Conservation (phyloP, 2,888 invertebrate species). For the Polydrusus pterygomalis region DNA sequence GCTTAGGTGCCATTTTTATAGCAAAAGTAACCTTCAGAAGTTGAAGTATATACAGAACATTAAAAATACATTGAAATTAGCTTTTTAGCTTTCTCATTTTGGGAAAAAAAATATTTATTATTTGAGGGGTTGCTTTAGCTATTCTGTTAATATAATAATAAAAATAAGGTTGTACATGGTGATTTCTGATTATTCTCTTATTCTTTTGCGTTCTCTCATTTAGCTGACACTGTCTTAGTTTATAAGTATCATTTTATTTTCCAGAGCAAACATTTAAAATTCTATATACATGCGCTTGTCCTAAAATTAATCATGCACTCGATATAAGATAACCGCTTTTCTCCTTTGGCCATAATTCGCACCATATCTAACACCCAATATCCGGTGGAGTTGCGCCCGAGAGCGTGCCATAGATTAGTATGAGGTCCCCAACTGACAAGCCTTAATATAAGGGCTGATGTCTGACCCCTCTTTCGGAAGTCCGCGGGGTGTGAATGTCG, state of each 20-base stretch:
- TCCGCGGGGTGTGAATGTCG: constrained; percentile 53
- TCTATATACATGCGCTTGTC: constrained; percentile 42
- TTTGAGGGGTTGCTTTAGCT: constrained; percentile 1
- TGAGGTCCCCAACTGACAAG: constrained; percentile 38
- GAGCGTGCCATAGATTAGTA: constrained; percentile 56
- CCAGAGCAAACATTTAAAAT: not conserved
- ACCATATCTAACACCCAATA: constrained; percentile 57
- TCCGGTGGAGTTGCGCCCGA: constrained; percentile 53
- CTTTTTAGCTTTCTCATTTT: constrained; percentile 15
- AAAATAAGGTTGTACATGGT: not conserved
- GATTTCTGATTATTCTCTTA: not conserved
- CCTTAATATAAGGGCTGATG: constrained; percentile 48
- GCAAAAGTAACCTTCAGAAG: not conserved
- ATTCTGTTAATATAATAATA: constrained; percentile 2
- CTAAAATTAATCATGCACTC: constrained; percentile 43
- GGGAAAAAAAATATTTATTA: constrained; percentile 9
- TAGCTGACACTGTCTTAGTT: too few relatives aligned
- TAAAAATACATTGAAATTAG: constrained; percentile 11
- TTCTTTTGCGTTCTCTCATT: too few relatives aligned
- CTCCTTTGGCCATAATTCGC: constrained; percentile 54
- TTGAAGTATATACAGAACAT: constrained; percentile 16
- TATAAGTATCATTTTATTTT: too few relatives aligned
- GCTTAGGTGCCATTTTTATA: constrained; percentile 15
- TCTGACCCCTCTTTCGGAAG: constrained; percentile 48
- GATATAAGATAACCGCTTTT: constrained; percentile 16